These are phyloP conservation scores for Paragorgia papillata DNA, from an alignment of 92 coral and sea anemone species.

Conservation along the genomic window DNA sequence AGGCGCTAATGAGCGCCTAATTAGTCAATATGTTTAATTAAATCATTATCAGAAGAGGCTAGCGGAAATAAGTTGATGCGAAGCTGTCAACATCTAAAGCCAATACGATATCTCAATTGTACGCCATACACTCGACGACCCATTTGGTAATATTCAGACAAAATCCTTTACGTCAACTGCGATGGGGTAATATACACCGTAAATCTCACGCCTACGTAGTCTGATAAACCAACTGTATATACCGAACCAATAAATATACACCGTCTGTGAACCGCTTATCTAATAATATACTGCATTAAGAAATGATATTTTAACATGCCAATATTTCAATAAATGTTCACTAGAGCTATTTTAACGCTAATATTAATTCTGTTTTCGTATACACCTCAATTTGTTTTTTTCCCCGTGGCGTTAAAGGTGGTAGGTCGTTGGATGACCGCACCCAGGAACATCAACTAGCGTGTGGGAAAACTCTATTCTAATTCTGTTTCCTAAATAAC, in stretches of 20 bases:
- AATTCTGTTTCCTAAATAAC: conserved; percentile 3
- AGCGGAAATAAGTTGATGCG: conserved; percentile 28
- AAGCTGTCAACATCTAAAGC: conserved; percentile 38
- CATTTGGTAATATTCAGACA: conserved; percentile 7
- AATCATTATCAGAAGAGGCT: conserved; percentile 39
- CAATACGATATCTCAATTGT: conserved; percentile 24
- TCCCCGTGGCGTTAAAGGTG: neutral
- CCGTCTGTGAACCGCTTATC: neutral
- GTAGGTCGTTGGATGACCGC: neutral
- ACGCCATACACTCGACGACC: neutral
- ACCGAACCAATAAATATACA: neutral
- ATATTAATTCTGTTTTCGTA: neutral
- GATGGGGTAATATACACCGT: neutral
- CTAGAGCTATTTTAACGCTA: neutral
- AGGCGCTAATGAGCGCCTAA: conserved; percentile 48
- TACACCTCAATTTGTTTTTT: neutral
- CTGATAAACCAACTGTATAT: neutral
- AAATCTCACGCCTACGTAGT: conserved; percentile 26
- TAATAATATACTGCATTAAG: neutral
- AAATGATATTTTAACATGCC: neutral
- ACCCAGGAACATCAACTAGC: neutral
- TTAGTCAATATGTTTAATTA: conserved; percentile 40
- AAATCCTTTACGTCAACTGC: conserved; percentile 15
- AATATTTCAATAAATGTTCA: too few relatives aligned
- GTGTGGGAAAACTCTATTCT: neutral